Base-by-base conservation (phyloP, 2,888 invertebrate genomes). In the Caenorhabditis macrosperma region DNA sequence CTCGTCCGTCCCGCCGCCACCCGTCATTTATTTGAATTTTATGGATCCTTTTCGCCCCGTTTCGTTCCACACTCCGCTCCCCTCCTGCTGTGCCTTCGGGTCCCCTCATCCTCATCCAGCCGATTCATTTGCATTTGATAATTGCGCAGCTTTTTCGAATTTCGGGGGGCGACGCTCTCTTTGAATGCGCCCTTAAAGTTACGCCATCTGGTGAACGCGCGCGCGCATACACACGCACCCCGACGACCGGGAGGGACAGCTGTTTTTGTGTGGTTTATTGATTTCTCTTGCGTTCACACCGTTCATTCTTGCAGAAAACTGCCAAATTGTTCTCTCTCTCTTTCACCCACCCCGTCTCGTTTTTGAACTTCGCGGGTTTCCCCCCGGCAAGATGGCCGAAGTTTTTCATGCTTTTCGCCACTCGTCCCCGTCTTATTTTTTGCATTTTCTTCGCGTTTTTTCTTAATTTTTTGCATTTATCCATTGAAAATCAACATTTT, bases 1-100 rank as follows among this genome's bases (percentile, higher is more conserved):
- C 59, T 35, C 30, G 55, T 28, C 41, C 59, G 38, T 33, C 24
- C 57, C 35, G 59, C 67, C 46, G 28, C 44, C 64, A 41, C 76
- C 52, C 60, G 50, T 61, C 76, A 76, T 76, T 75, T 68, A 76
- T 76, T 76, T 68, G 76, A 76, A 76, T 76, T 76, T 76, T 76
- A 76, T 76, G 76, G 76, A 68, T 69, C 68, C 61, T 67, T 60
- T 67, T 68, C 76, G 54, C 67, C 30, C 54, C 76, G 48, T 77
- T 63, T 69, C 63, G 61, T 57, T 63, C 68, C 57, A 44, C 41
- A 46, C 48, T 61, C 54, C 59, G 59, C 61, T 44, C 44, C 50
- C 54, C 46, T 76, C 55, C 66, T 55, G 60, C 61, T 61, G 68
- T 52, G 46, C 30, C 17, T 3, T 20, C 12, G 38, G 50, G 44